Evolutionary conservation across 2,888 invertebrate species (phyloP), one percentile per base, ranked within the genome.

Genomic region (Notodonta dromedarius): DNA sequence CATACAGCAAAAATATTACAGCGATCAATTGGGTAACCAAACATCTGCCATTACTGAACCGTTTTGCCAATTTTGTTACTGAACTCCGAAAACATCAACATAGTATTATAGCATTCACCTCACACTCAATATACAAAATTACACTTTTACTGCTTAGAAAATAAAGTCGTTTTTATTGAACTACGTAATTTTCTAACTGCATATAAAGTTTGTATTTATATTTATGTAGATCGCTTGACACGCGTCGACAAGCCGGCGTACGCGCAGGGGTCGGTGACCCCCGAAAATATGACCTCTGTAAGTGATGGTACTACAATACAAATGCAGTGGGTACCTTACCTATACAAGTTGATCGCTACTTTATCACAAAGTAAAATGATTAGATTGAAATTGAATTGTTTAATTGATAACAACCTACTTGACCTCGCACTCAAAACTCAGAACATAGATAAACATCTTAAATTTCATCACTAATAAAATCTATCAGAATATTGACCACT

Each of bases 161-260:
- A 54, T 79, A 86, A 65, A 63, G 82, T 74, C 70, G 4, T 78
- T 59, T 73, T 64, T 79, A 7, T 13, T 35, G 32, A 56, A 6
- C 2, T 11, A 12, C 14, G 52, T 35, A 5, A 53, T 59, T 58
- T 13, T 54, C 40, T 58, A 62, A 61, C 64, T 52, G 77, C 42
- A 77, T 65, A 69, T 61, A 56, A 62, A 71, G 56, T 53, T 71
- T 71, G 67, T 69, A 59, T 58, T 58, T 65, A 71, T 71, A 73
- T 74, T 70, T 73, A 78, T 80, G 80, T 79, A 78, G 80, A 82
- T 82, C 77, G 81, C 81, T 82, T 85, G 87, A 82, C 86, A 88
- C 88, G 88, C 86, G 84, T 82, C 84, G 86, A 80, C 66, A 72
- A 77, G 66, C 69, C 71, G 69, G 79, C 78, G 78, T 69, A 74